Percentiles rank a stretch among this genome's conserved stretches.
These are phyloP conservation scores for Phalanger gymnotis DNA, from an alignment of 2,797 vertebrate species.

Conservation along the genomic window DNA sequence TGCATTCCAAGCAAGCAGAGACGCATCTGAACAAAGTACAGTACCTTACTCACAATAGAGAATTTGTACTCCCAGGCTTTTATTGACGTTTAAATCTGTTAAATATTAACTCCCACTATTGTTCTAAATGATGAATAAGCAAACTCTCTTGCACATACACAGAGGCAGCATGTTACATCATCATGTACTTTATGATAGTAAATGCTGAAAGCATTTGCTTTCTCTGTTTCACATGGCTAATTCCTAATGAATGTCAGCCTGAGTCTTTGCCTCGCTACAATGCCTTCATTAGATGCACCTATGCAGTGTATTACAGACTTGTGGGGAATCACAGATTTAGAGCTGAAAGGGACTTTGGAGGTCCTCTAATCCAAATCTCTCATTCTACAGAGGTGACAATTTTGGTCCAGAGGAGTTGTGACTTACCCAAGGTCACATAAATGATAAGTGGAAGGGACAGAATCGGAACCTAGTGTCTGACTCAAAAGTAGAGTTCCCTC, in stretches of 20 bases:
- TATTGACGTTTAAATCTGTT: conserved; percentile 60
- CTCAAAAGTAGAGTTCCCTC: neutral
- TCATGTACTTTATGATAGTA: conserved; percentile 72
- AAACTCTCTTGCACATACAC: conserved; percentile 22
- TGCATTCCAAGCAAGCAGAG: conserved; percentile 60
- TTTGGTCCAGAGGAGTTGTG: neutral
- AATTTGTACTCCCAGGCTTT: conserved; percentile 44
- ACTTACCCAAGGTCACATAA: neutral
- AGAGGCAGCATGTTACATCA: conserved; percentile 58
- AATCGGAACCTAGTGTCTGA: neutral
- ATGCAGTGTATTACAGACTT: neutral
- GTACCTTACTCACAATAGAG: conserved; percentile 43
- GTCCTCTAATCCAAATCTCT: neutral
- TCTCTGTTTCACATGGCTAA: conserved; percentile 76
- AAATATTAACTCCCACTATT: conserved; percentile 70
- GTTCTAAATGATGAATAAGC: conserved; percentile 68
- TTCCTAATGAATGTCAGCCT: conserved; percentile 83
- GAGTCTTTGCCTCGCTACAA: conserved; percentile 67
- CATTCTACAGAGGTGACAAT: neutral
- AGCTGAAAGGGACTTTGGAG: neutral
- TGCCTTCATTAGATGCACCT: conserved; percentile 66
- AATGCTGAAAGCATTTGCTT: conserved; percentile 77
- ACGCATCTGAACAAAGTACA: neutral
- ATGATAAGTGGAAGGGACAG: neutral
- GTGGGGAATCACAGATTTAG: neutral